Evolutionary conservation across 2,888 invertebrate genomes (phyloP), one percentile per base, ranked within the genome.

Genomic region (Pomacea canaliculata): DNA sequence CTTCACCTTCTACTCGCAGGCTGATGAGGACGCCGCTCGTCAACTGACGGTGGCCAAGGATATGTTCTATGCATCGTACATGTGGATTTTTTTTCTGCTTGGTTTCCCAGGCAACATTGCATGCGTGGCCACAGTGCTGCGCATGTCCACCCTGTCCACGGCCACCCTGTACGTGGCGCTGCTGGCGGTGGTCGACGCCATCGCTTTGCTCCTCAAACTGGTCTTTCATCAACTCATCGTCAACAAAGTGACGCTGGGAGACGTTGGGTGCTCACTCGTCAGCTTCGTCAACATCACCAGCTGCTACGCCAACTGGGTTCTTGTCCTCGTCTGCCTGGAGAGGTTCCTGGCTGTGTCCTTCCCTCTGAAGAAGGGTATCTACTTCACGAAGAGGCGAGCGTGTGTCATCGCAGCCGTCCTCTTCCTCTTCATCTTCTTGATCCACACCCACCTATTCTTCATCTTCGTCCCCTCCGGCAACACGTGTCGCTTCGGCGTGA

Each of bases 341-440:
- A 68, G 80, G 9, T 80, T 78, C 65, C 71, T 87, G 56, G 86
- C 87, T 13, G 85, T 88, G 19, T 83, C 83, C 81, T 83, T 84
- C 62, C 88, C 88, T 1, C 65, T 80, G 62, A 74, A 76, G 62
- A 78, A 76, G 60, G 70, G 51, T 5, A 70, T 73, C 60, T 74
- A 78, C 60, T 70, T 80, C 67, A 80, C 80, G 27, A 78, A 76
- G 63, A 48, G 75, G n/a, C 73, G 78, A 12, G 75, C 73, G 56
- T 75, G 71, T 56, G 59, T 74, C 37, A 72, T 72, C 56, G 68
- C 73, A 51, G 65, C 56, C 1, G 56, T 71, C 0, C 66, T 80
- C 18, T 66, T 73, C 13, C 8, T 63, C 18, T 63, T 70, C 46
- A 56, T 75, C 12, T 59, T 80, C 23, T 9, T 76, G 13, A 19